Percentiles rank a stretch among this genome's conserved stretches.
phyloP scores from a whole-genome alignment of 2,888 invertebrate species.

The Melanophora roralis region DNA sequence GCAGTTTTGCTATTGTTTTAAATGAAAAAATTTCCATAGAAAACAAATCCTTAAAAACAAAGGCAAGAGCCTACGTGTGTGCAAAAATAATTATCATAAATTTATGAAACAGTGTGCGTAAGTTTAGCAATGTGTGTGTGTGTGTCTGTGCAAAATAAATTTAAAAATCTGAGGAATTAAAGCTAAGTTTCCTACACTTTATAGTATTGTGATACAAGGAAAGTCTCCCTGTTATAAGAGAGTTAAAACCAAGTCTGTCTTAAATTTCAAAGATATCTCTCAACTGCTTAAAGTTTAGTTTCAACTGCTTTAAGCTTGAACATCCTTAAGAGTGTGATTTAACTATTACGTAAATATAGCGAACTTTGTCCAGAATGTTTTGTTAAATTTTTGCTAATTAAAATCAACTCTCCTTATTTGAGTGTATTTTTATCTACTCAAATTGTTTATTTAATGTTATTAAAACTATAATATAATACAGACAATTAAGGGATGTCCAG shows the following conservation, averaged over 20 bases:
- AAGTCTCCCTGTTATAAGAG: too few relatives aligned
- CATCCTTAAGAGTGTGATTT: neutral
- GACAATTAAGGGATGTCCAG: too few relatives aligned
- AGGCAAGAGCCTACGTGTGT: neutral
- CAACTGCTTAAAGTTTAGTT: neutral
- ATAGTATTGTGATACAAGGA: too few relatives aligned
- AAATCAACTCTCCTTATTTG: neutral
- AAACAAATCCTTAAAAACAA: neutral
- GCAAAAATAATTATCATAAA: conserved; percentile 28
- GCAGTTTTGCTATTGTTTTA: neutral
- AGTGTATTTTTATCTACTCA: neutral
- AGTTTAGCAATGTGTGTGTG: neutral
- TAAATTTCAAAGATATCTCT: too few relatives aligned
- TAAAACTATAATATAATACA: neutral
- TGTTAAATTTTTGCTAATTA: neutral
- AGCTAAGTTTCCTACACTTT: too few relatives aligned
- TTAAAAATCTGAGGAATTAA: neutral
- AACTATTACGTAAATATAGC: neutral
- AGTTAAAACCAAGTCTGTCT: too few relatives aligned
- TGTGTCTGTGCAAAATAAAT: neutral
- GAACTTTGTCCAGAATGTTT: neutral
- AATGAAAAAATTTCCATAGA: neutral
- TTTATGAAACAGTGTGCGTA: conserved; percentile 13
- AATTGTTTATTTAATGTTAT: neutral
- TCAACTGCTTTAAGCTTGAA: too few relatives aligned